phyloP scores from a whole-genome alignment of 53 echinoderm and acorn worm genomes.

The Echinarachnius parma region DNA sequence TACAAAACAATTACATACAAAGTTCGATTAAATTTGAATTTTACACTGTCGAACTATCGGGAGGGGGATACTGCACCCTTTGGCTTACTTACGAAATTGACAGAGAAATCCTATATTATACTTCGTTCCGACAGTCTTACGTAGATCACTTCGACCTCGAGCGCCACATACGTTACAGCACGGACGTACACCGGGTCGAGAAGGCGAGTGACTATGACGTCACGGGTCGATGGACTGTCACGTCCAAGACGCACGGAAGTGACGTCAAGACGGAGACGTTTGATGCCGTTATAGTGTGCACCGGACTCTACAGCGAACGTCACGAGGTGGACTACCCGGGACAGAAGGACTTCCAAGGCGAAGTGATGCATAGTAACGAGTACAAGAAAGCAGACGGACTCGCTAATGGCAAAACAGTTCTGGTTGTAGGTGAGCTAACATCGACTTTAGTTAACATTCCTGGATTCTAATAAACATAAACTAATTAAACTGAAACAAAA shows the following conservation, averaged over 20 bases:
- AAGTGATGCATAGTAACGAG: constrained; percentile 72
- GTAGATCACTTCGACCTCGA: constrained; percentile 63
- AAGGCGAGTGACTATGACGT: constrained; percentile 55
- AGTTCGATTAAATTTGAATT: too few species aligned
- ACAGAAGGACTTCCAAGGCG: constrained; percentile 61
- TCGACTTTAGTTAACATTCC: not conserved
- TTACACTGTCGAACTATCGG: too few species aligned
- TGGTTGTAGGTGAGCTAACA: constrained; percentile 73
- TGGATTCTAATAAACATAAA: too few species aligned
- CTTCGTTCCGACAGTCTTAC: constrained; percentile 46
- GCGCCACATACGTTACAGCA: constrained; percentile 68
- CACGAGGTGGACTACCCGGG: constrained; percentile 62
- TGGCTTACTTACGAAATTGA: too few species aligned
- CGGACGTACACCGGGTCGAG: constrained; percentile 63
- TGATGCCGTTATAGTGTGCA: constrained; percentile 83
- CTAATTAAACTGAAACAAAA: too few species aligned
- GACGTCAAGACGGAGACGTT: constrained; percentile 35
- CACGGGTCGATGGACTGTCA: constrained; percentile 74
- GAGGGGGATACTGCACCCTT: too few species aligned
- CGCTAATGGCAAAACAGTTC: constrained; percentile 59
- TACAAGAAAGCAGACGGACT: constrained; percentile 69
- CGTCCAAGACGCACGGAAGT: constrained; percentile 22
- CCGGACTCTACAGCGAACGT: constrained; percentile 58
- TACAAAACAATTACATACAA: too few species aligned
- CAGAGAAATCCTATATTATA: too few species aligned